Evolutionary conservation across 2,113 vertebrate species (phyloP).

Genomic region (Gnathonemus echidnorhynchus): DNA sequence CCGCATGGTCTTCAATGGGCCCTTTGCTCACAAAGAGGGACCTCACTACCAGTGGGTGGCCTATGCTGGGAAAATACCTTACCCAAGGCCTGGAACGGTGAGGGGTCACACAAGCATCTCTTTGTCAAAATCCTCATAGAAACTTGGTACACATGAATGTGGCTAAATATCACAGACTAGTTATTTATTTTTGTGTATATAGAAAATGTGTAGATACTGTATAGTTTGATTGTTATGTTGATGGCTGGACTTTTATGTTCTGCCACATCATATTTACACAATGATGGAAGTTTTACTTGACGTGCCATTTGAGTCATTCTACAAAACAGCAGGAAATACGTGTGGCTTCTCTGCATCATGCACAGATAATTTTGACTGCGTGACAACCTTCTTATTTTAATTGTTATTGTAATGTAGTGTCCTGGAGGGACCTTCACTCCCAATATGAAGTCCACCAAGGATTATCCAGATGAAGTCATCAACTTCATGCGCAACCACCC

Average conservation of each 20-base stretch:
- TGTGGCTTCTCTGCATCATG: background rate
- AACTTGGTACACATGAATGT: background rate
- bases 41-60: constrained; percentile 99
- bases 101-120: constrained; percentile 38
- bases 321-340: background rate
- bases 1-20: constrained; percentile 96
- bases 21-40: constrained; percentile 95
- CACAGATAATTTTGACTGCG: background rate
- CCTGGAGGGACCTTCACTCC: constrained; percentile 96
- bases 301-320: background rate
- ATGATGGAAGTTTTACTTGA: background rate
- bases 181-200: background rate
- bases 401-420: constrained; percentile 65
- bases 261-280: background rate
- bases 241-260: background rate
- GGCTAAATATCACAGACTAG: background rate
- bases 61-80: constrained; percentile 94
- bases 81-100: constrained; percentile 92
- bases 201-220: background rate
- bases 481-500: constrained; percentile 98
- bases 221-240: background rate
- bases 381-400: background rate
- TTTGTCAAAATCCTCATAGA: background rate
- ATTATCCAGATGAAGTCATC: constrained; percentile 96
- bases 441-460: constrained; percentile 96